Evolutionary conservation across 2,797 vertebrate genomes (phyloP).

Genomic region (Graptemys geographica): DNA sequence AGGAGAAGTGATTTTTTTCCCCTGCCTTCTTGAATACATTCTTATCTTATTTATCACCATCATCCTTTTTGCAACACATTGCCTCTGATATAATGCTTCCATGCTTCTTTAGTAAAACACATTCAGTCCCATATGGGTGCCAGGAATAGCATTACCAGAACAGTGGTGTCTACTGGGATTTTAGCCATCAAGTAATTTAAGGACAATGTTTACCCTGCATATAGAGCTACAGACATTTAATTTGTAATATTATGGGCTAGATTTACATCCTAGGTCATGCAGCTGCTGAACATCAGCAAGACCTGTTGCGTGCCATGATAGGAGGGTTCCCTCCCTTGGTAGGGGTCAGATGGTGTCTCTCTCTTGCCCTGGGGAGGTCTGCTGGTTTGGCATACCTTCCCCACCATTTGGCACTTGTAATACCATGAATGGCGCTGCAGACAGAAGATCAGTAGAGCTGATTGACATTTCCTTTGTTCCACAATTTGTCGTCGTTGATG

Average conservation of each 20-base stretch:
- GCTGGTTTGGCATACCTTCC: background rate
- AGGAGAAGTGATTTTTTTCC: constrained; percentile 25
- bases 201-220: background rate
- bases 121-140: background rate
- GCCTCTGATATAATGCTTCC: background rate
- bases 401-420: background rate
- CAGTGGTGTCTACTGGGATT: background rate
- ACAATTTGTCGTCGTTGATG: background rate
- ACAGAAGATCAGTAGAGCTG: background rate
- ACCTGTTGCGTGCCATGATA: background rate
- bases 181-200: background rate
- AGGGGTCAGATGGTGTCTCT: background rate
- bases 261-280: background rate
- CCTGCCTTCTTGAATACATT: constrained; percentile 37
- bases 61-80: constrained; percentile 10
- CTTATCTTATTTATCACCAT: constrained; percentile 28
- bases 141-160: background rate
- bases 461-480: background rate
- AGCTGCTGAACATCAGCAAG: background rate
- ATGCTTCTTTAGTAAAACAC: background rate
- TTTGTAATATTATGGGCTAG: background rate
- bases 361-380: background rate
- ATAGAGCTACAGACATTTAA: background rate
- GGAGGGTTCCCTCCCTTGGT: constrained; percentile 12
- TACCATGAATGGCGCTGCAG: background rate